Conservation (phyloP, 2,888 invertebrate genomes). For the Drosophila meridiana region DNA sequence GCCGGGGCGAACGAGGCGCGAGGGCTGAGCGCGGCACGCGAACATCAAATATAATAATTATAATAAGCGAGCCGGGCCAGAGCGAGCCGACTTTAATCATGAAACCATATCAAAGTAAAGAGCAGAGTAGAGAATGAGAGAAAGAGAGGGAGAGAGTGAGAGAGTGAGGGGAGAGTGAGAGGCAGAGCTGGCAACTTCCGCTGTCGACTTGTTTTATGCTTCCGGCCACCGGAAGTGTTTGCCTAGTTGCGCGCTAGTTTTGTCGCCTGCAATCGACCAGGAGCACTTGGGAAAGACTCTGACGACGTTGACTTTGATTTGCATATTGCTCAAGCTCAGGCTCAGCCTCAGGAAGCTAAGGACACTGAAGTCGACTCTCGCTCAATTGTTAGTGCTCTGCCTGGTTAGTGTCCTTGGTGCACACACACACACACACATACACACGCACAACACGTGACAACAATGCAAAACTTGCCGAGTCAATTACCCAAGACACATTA, state of each 20-base stretch:
- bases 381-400: constrained; percentile 24
- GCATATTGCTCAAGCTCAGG: constrained; percentile 55
- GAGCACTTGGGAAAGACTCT: constrained; percentile 29
- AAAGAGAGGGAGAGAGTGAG: not conserved
- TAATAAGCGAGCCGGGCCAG: constrained; percentile 64
- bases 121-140: constrained; percentile 7
- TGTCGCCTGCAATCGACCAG: constrained; percentile 64
- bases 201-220: constrained; percentile 82
- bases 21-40: constrained; percentile 40
- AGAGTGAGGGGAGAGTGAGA: constrained; percentile 10
- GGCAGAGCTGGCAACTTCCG: constrained; percentile 69
- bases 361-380: constrained; percentile 20
- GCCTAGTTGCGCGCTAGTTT: constrained; percentile 80
- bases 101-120: constrained; percentile 48
- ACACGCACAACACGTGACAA: constrained; percentile 69
- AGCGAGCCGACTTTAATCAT: constrained; percentile 68
- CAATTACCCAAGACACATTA: constrained; percentile 80
- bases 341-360: constrained; percentile 31
- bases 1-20: constrained; percentile 14
- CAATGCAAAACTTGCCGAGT: constrained; percentile 75
- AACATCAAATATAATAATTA: constrained; percentile 73
- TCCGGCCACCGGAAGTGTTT: constrained; percentile 82
- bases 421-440: constrained; percentile 18
- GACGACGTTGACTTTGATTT: constrained; percentile 69
- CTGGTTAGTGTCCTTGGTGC: constrained; percentile 45